phyloP scores from a whole-genome alignment of 2,113 vertebrate species.

The Pampusana beccarii region DNA sequence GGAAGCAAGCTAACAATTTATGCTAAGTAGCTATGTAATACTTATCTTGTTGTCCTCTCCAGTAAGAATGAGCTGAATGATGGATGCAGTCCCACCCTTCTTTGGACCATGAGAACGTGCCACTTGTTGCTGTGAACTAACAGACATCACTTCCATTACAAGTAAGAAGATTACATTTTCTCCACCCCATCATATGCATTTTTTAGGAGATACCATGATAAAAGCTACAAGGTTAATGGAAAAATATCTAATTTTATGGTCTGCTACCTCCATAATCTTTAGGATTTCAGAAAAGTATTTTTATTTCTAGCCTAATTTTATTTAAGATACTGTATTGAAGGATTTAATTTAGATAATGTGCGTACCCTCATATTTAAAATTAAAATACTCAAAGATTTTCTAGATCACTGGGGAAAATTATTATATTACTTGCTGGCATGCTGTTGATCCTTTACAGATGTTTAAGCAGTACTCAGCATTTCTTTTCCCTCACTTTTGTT shows the following conservation, averaged over 20 bases:
- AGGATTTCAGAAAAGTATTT: not conserved
- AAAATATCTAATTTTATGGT: not conserved
- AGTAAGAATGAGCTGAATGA: not conserved
- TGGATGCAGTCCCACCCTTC: accelerated
- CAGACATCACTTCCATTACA: not conserved
- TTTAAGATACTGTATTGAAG: not conserved
- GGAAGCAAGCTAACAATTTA: not conserved
- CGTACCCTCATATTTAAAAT: not conserved
- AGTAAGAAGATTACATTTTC: not conserved
- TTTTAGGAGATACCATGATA: not conserved
- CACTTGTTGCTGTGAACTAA: not conserved
- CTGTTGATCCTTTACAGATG: not conserved
- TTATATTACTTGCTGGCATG: not conserved
- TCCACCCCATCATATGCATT: not conserved
- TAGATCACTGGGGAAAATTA: not conserved
- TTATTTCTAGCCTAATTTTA: not conserved
- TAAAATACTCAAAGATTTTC: not conserved
- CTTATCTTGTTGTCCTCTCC: not conserved
- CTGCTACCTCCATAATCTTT: not conserved
- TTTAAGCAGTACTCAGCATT: not conserved
- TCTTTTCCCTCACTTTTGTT: not conserved
- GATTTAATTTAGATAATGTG: conserved; percentile 17
- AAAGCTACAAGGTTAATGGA: not conserved
- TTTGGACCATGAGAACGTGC: not conserved
- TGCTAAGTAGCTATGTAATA: not conserved